phyloP scores from a whole-genome alignment of 2,888 invertebrate genomes.

The Lithophane semibrunnea region DNA sequence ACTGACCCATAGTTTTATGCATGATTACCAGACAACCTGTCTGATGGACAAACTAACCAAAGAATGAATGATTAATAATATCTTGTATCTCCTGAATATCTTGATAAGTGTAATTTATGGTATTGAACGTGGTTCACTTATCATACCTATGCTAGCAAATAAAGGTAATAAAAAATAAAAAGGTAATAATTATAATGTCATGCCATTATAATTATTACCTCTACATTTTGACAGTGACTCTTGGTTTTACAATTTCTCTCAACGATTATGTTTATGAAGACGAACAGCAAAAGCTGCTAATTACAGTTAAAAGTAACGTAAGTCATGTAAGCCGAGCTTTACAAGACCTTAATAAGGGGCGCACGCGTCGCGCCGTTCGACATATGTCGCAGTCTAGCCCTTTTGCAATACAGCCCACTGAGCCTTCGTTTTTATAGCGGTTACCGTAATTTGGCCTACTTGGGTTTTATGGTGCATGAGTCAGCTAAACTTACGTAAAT shows the following conservation, averaged over 20 bases:
- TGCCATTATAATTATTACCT: neutral
- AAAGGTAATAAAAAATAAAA: too few species aligned
- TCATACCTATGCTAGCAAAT: neutral
- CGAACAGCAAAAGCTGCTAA: too few species aligned
- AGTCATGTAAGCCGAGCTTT: slow-evolving; percentile 15
- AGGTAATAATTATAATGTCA: too few species aligned
- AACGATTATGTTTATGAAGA: too few species aligned
- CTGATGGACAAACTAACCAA: neutral
- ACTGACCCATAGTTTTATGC: too few species aligned
- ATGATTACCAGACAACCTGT: too few species aligned
- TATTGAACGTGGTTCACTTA: neutral
- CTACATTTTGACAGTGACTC: neutral
- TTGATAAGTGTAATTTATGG: neutral
- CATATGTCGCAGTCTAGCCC: slow-evolving; percentile 76
- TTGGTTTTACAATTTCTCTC: neutral
- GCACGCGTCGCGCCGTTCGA: slow-evolving; percentile 72
- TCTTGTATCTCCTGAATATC: too few species aligned
- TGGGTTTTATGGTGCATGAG: slow-evolving; percentile 48
- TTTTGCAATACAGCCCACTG: slow-evolving; percentile 24
- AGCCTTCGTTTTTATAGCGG: slow-evolving; percentile 26
- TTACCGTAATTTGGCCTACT: slow-evolving; percentile 36
- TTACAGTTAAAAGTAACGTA: too few species aligned
- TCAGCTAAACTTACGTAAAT: slow-evolving; percentile 46
- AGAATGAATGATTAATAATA: neutral
- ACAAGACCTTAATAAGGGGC: slow-evolving; percentile 56